These are phyloP conservation scores for Congeria kusceri DNA, from an alignment of 2,888 invertebrate species.

Conservation along the genomic window DNA sequence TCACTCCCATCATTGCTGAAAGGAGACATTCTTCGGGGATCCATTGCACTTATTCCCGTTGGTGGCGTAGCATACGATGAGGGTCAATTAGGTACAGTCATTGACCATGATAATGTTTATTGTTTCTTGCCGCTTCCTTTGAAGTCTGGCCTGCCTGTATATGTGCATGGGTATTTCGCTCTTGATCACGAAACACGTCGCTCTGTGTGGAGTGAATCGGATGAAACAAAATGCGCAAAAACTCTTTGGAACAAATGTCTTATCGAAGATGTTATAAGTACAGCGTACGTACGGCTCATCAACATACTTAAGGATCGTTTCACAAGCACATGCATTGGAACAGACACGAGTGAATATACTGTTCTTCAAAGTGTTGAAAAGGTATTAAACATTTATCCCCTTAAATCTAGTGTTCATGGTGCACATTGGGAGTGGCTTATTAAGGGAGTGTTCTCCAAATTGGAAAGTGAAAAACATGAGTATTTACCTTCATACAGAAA, in stretches of 20 bases:
- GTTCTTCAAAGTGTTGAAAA: not conserved
- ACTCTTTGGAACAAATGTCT: slow-evolving; percentile 79
- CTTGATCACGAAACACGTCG: slow-evolving; percentile 76
- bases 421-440: slow-evolving; percentile 47
- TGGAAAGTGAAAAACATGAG: slow-evolving; percentile 9
- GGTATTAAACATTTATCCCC: slow-evolving; percentile 47
- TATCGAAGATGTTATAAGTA: slow-evolving; percentile 72
- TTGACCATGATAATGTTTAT: slow-evolving; percentile 56
- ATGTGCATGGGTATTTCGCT: slow-evolving; percentile 78
- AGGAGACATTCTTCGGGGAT: slow-evolving; percentile 57
- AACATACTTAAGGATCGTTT: slow-evolving; percentile 29
- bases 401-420: slow-evolving; percentile 10
- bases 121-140: slow-evolving; percentile 78
- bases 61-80: slow-evolving; percentile 70
- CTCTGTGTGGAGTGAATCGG: slow-evolving; percentile 62
- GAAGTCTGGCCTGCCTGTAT: slow-evolving; percentile 72
- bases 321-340: not conserved
- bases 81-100: not conserved
- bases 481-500: slow-evolving; percentile 26
- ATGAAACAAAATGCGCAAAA: slow-evolving; percentile 67
- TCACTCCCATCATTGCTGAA: slow-evolving; percentile 54
- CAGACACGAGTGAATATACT: too few species aligned
- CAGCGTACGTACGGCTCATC: slow-evolving; percentile 72
- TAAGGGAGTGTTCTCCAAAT: slow-evolving; percentile 24
- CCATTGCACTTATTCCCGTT: slow-evolving; percentile 70